These are phyloP conservation scores for Caligus rogercresseyi DNA, from an alignment of 1,140 invertebrate species.

Conservation along the genomic window DNA sequence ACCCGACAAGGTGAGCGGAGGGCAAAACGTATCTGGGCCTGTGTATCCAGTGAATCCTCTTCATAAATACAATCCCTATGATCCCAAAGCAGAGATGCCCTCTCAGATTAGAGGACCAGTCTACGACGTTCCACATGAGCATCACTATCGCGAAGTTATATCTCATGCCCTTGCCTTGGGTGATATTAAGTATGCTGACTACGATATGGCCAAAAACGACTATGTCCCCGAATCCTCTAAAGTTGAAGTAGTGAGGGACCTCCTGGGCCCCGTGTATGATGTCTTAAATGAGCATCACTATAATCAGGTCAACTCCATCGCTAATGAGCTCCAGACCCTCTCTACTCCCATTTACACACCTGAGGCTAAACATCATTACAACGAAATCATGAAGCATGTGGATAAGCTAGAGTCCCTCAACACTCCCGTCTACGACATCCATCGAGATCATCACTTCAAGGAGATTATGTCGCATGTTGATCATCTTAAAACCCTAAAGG, in stretches of 20 bases:
- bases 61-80: slow-evolving; percentile 8
- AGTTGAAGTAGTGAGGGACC: not conserved
- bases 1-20: not conserved
- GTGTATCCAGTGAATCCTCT: slow-evolving; percentile 7
- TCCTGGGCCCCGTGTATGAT: slow-evolving; percentile 19
- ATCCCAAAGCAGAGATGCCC: slow-evolving; percentile 3
- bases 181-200: slow-evolving; percentile 13
- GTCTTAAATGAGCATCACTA: slow-evolving; percentile 15
- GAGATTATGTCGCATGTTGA: slow-evolving; percentile 15
- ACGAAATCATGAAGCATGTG: slow-evolving; percentile 15
- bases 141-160: slow-evolving; percentile 15
- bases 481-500: slow-evolving; percentile 8
- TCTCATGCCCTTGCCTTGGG: slow-evolving; percentile 10
- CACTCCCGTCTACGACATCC: slow-evolving; percentile 16
- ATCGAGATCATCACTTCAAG: slow-evolving; percentile 18
- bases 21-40: not conserved
- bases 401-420: slow-evolving; percentile 16
- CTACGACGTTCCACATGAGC: slow-evolving; percentile 9
- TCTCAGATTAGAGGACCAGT: slow-evolving; percentile 1
- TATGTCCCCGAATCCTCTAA: not conserved
- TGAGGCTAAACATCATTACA: slow-evolving; percentile 17
- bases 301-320: slow-evolving; percentile 7
- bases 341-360: slow-evolving; percentile 12
- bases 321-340: slow-evolving; percentile 17
- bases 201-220: slow-evolving; percentile 10